Evolutionary conservation across 2,113 vertebrate genomes (phyloP), one percentile per base, ranked within the genome.

Genomic region (Motacilla alba): DNA sequence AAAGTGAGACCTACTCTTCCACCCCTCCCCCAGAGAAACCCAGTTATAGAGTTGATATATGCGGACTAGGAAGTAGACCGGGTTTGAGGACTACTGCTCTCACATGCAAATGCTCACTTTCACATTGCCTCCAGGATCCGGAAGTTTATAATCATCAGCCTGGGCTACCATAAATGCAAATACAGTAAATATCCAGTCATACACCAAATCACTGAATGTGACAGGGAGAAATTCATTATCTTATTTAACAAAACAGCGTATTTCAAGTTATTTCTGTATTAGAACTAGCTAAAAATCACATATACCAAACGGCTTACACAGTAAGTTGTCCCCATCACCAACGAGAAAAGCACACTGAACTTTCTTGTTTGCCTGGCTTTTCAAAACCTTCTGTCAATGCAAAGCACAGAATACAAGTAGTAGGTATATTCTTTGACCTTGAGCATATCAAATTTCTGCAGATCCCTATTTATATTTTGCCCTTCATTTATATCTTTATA

Each of bases 11-110:
- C 28, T 73, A 76, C 22, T 73, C 17, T 41, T 12, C 15, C 1
- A 2, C 10, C 11, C 21, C 33, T 46, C 31, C 13, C 15, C 9
- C 23, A 85, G 46, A 28, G 31, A 53, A 68, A 60, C 3, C 11
- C 5, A 1, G 52, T 31, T 53, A 41, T 0, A 44, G 3, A 44
- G n/a, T 11, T 69, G 37, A 39, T 26, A 4, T 0, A 50, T 9
- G 30, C 8, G 28, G 26, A 66, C 43, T 35, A 86, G 31, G 74
- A 83, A 89, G n/a, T 3, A 86, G 28, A 83, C 8, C 37, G 37
- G 17, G 31, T 66, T 60, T 66, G 22, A 80, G 22, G 37, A 73
- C 24, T 37, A 27, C 49, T 80, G 50, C 28, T 94, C 66, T 35
- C 58, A 83, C 31, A 58, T 33, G 55, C 55, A 90, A 86, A 87